Percentiles rank a stretch among this genome's conserved stretches.
Evolutionary conservation across 2,113 vertebrate species (phyloP).

Genomic region (Myotis davidii): DNA sequence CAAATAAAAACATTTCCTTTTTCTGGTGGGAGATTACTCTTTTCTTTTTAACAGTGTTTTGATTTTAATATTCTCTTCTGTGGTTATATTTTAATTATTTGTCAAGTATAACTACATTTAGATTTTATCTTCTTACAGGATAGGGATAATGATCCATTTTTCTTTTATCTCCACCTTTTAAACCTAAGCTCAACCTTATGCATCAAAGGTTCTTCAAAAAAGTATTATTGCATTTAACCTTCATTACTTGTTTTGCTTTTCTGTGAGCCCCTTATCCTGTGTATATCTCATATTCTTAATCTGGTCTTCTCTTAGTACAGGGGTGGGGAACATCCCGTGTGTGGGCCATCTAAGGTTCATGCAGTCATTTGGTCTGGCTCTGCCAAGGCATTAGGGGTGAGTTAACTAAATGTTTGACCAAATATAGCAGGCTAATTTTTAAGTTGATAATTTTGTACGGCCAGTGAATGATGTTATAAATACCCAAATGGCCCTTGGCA

Average conservation of each 20-base stretch:
- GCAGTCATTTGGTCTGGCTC: too few species aligned
- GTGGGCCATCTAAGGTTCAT: too few species aligned
- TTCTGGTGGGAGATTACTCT: not conserved
- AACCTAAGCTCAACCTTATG: not conserved
- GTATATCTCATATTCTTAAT: not conserved
- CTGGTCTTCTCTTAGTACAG: not conserved
- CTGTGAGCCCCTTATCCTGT: not conserved
- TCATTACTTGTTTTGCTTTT: constrained; percentile 13
- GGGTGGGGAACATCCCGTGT: too few species aligned
- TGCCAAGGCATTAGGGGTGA: too few species aligned
- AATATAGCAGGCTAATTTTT: too few species aligned
- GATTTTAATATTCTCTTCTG: not conserved
- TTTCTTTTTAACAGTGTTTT: not conserved
- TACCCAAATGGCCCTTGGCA: too few species aligned
- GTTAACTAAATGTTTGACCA: too few species aligned
- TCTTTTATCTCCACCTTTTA: not conserved
- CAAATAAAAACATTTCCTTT: not conserved
- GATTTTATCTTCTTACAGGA: not conserved
- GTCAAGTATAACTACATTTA: not conserved
- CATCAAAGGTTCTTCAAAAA: not conserved
- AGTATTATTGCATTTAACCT: not conserved
- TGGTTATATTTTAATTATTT: not conserved
- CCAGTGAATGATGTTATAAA: too few species aligned
- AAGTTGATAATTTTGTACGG: too few species aligned
- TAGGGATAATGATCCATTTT: not conserved